These are phyloP conservation scores for Tetraneura akinire DNA, from an alignment of 1,140 invertebrate genomes.

Conservation along the genomic window DNA sequence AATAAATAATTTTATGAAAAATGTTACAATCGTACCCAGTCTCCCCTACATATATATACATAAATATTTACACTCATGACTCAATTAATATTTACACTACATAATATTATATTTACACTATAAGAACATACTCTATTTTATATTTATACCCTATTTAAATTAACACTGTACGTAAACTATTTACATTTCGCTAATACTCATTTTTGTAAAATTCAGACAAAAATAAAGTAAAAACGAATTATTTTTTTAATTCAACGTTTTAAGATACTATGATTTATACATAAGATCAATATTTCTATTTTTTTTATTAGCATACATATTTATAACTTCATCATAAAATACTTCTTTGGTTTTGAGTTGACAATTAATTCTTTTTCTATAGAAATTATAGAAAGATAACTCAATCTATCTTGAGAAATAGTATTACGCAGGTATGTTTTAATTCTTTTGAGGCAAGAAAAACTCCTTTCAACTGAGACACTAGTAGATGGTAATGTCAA, in stretches of 20 bases:
- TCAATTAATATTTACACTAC: too few relatives aligned
- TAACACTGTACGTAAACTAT: too few relatives aligned
- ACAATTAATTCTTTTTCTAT: constrained; percentile 19
- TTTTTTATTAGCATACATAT: constrained; percentile 24
- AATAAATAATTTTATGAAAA: too few relatives aligned
- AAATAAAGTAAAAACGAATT: too few relatives aligned
- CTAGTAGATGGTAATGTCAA: constrained; percentile 3
- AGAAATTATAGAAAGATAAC: constrained; percentile 3
- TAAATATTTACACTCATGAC: too few relatives aligned
- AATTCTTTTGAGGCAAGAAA: background rate
- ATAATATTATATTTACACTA: too few relatives aligned
- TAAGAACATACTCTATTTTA: too few relatives aligned
- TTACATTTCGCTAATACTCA: too few relatives aligned
- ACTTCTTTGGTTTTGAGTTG: background rate
- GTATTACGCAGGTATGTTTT: background rate
- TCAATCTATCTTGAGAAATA: background rate
- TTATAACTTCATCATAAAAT: constrained; percentile 23
- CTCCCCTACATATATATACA: too few relatives aligned
- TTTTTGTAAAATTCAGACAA: too few relatives aligned
- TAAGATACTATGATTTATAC: constrained; percentile 4
- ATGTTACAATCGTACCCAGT: too few relatives aligned
- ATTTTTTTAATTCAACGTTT: background rate
- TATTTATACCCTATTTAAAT: too few relatives aligned
- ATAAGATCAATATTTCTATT: constrained; percentile 19
- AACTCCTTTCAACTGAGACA: background rate